Evolutionary conservation across 2,113 vertebrate genomes (phyloP), one percentile per base, ranked within the genome.

Genomic region (Menidia beryllina): DNA sequence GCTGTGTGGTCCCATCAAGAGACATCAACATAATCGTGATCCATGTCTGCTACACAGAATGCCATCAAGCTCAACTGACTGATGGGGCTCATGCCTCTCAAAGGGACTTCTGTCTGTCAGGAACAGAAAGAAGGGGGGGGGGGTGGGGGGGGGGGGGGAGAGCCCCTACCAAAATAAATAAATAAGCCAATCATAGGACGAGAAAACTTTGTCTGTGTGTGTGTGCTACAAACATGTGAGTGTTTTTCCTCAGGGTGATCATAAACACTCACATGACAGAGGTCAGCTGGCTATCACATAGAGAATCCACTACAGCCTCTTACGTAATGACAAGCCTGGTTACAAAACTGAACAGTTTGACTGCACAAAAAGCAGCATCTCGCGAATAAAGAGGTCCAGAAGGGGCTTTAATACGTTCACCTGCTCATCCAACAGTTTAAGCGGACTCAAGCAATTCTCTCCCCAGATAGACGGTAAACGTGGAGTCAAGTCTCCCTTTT

Each of bases 241-340:
- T 21, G 49, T 60, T 55, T 55, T 47, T 58, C 66, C 48, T 69
- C 56, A 21, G 15, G 58, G 62, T 60, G 83, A 76, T 77, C 62
- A 73, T 70, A 71, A 86, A 77, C 5, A n/a, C 77, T 88, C 87
- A 90, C 81, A 83, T 89, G 87, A 87, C 84, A 69, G 45, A 74
- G 80, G 80, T 88, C 87, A 90, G 82, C 81, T 79, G 78, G 59
- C 67, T 74, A 72, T 83, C 79, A 85, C 56, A 79, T 58, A 39
- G 34, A 39, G 70, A 80, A 79, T 85, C 72, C 83, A 85, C 82
- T 72, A 80, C 48, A 8, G 56, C 66, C 70, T 64, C 83, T 83
- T 89, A 81, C 57, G 67, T 86, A 83, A 89, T 49, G 54, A 58
- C 48, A 24, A 51, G 62, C 71, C 49, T 65, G 67, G 51, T 88